These are phyloP conservation scores for Cliona cf. orientalis DNA, from an alignment of 37 sponge, comb jelly and placozoan genomes.

Conservation along the genomic window DNA sequence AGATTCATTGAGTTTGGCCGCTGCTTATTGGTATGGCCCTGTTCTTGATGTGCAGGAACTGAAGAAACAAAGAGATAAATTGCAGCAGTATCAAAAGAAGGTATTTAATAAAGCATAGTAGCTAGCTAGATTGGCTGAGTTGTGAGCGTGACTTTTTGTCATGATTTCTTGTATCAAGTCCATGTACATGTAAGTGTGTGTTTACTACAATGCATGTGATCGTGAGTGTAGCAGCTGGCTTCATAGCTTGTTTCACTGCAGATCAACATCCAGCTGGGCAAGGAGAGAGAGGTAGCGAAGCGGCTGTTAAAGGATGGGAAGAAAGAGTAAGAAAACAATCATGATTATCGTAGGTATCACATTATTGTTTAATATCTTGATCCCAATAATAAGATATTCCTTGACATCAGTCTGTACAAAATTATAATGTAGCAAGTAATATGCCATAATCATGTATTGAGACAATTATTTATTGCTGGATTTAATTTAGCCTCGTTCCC, in stretches of 20 bases:
- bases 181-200: not conserved
- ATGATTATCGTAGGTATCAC: too few species aligned
- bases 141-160: not conserved
- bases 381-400: too few species aligned
- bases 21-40: not conserved
- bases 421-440: too few species aligned
- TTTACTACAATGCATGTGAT: not conserved
- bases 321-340: slow-evolving; percentile 85
- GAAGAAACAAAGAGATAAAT: slow-evolving; percentile 90
- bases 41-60: slow-evolving; percentile 57
- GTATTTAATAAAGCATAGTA: slow-evolving; percentile 14
- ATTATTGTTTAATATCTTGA: too few species aligned
- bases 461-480: too few species aligned
- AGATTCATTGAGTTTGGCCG: not conserved
- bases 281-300: slow-evolving; percentile 90
- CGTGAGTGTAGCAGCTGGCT: not conserved
- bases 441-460: too few species aligned
- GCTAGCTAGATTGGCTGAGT: not conserved
- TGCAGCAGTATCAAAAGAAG: slow-evolving; percentile 95
- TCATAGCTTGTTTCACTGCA: not conserved
- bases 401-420: too few species aligned
- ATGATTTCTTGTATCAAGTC: not conserved
- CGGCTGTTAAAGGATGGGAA: slow-evolving; percentile 89
- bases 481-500: too few species aligned
- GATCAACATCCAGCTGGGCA: slow-evolving; percentile 79